phyloP scores from a whole-genome alignment of 2,888 invertebrate species.

The Globia sparganii region DNA sequence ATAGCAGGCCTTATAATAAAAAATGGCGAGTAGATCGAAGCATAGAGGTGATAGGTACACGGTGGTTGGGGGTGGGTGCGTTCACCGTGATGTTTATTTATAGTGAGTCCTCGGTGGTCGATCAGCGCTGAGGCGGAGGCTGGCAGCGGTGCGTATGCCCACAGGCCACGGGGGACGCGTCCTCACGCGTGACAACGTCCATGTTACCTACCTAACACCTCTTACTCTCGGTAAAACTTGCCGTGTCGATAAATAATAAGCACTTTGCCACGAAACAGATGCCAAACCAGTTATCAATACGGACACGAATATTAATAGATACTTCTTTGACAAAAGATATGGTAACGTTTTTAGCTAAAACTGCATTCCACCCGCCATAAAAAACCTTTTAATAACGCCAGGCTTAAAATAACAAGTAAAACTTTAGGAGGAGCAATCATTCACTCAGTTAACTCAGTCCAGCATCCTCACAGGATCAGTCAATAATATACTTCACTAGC shows the following conservation, averaged over 20 bases:
- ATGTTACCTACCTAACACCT: slow-evolving; percentile 64
- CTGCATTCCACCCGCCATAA: neutral
- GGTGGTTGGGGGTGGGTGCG: slow-evolving; percentile 46
- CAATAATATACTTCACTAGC: neutral
- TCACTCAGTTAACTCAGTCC: neutral
- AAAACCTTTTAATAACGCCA: too few relatives aligned
- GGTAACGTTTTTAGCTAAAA: neutral
- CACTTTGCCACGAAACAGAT: slow-evolving; percentile 54
- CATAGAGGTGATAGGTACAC: slow-evolving; percentile 19
- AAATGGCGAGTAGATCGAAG: slow-evolving; percentile 19
- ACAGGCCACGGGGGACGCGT: slow-evolving; percentile 68
- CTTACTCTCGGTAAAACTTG: slow-evolving; percentile 42
- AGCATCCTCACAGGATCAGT: slow-evolving; percentile 4
- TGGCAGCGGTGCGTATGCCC: slow-evolving; percentile 84
- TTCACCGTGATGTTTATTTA: slow-evolving; percentile 76
- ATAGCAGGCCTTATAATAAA: slow-evolving; percentile 14
- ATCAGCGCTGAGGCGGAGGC: slow-evolving; percentile 72
- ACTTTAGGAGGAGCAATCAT: neutral
- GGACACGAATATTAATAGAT: slow-evolving; percentile 34
- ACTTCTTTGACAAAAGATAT: slow-evolving; percentile 22
- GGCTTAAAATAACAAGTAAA: neutral
- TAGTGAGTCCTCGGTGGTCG: slow-evolving; percentile 74
- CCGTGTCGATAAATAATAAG: slow-evolving; percentile 44
- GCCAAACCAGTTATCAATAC: slow-evolving; percentile 43
- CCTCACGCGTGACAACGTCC: slow-evolving; percentile 79